These are phyloP conservation scores for Pipistrellus pygmaeus DNA, from an alignment of 2,797 vertebrate genomes.

Conservation along the genomic window DNA sequence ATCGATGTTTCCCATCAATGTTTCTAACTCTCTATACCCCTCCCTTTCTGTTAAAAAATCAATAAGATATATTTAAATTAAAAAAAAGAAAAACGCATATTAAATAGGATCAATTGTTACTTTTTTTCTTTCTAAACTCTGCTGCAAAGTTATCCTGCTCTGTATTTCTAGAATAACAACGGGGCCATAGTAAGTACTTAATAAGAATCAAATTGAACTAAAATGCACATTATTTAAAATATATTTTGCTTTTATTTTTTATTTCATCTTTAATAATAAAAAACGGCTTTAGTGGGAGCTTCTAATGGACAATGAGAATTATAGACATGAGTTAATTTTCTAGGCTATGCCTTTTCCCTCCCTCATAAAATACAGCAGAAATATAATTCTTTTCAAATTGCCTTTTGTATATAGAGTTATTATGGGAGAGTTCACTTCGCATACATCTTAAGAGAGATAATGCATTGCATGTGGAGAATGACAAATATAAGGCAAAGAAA, in stretches of 20 bases:
- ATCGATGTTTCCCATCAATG: too few species aligned
- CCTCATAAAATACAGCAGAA: neutral
- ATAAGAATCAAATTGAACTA: neutral
- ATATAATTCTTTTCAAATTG: neutral
- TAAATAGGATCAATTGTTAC: neutral
- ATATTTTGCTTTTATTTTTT: neutral
- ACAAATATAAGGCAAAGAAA: conserved; percentile 4
- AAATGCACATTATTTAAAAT: conserved; percentile 6
- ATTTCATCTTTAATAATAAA: conserved; percentile 6
- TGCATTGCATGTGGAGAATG: neutral
- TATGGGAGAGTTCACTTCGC: neutral
- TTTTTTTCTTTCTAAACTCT: neutral
- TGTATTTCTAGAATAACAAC: neutral
- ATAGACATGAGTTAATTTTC: conserved; percentile 31
- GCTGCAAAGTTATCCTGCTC: neutral
- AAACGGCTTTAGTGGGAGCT: neutral
- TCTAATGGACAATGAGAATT: neutral
- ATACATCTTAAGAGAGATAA: neutral
- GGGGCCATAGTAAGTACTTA: neutral
- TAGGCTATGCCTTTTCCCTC: neutral
- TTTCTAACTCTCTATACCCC: too few species aligned
- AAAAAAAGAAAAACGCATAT: neutral
- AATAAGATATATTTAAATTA: too few species aligned
- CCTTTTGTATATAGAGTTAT: neutral
- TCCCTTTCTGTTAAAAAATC: too few species aligned